These are phyloP conservation scores for Acleris laterana DNA, from an alignment of 2,888 invertebrate genomes.

Conservation along the genomic window DNA sequence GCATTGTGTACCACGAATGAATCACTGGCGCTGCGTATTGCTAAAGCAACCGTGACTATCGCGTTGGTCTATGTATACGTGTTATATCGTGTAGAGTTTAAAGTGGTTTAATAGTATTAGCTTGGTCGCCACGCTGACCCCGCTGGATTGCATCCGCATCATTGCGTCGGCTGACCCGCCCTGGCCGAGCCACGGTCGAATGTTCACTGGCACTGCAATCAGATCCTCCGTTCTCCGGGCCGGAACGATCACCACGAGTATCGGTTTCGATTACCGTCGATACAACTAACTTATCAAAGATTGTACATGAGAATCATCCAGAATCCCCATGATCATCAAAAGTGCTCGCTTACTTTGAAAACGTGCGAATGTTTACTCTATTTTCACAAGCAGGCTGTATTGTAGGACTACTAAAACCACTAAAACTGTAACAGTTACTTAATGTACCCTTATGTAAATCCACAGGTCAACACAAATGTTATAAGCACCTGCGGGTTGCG, in stretches of 20 bases:
- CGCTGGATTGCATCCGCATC: conserved; percentile 59
- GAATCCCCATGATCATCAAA: conserved; percentile 38
- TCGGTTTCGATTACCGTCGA: conserved; percentile 58
- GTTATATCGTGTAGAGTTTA: conserved; percentile 10
- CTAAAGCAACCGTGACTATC: conserved; percentile 52
- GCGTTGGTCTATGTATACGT: conserved; percentile 44
- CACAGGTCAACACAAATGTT: conserved; percentile 43
- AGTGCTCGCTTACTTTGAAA: background rate
- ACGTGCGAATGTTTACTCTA: background rate
- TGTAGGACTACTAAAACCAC: conserved; percentile 15
- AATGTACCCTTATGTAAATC: conserved; percentile 46
- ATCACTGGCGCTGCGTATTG: conserved; percentile 44
- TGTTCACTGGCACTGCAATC: conserved; percentile 57
- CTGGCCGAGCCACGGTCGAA: conserved; percentile 39
- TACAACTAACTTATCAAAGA: conserved; percentile 29
- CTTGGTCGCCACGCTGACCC: conserved; percentile 8
- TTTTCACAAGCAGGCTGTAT: background rate
- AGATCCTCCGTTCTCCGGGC: conserved; percentile 58
- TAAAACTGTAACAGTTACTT: conserved; percentile 41
- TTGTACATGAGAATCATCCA: conserved; percentile 50
- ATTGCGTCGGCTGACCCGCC: conserved; percentile 55
- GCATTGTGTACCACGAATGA: conserved; percentile 41
- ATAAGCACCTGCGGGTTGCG: conserved; percentile 46
- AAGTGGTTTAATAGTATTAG: conserved; percentile 14
- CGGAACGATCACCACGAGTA: conserved; percentile 71